These are phyloP conservation scores for Drosophila burlai DNA, from an alignment of 1,140 invertebrate genomes.

Conservation along the genomic window DNA sequence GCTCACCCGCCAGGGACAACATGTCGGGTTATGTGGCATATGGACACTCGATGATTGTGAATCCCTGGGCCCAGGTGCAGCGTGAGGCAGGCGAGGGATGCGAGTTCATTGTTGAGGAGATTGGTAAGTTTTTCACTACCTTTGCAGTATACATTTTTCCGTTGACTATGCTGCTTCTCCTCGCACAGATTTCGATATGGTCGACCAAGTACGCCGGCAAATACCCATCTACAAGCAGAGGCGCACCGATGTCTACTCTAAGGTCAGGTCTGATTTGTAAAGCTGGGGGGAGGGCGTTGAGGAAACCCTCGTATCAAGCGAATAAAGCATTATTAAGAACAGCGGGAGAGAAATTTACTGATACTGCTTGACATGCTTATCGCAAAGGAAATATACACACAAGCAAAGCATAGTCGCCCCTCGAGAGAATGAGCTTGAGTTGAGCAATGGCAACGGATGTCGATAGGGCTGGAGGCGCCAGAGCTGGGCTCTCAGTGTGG, in stretches of 20 bases:
- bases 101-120: conserved; percentile 90
- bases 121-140: conserved; percentile 85
- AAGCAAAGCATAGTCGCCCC: not conserved
- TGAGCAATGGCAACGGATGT: conserved; percentile 15
- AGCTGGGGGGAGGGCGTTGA: not conserved
- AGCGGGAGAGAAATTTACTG: conserved; percentile 65
- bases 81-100: conserved; percentile 90
- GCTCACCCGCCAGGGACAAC: conserved; percentile 91
- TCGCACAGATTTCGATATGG: conserved; percentile 89
- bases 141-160: too few relatives aligned
- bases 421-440: not conserved
- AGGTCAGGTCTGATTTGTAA: conserved; percentile 27
- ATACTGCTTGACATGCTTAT: conserved; percentile 62
- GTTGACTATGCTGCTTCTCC: conserved; percentile 11
- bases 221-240: conserved; percentile 92
- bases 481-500: conserved; percentile 39
- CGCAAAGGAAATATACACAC: conserved; percentile 22
- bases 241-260: conserved; percentile 91
- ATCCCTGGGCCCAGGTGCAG: conserved; percentile 95
- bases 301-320: conserved; percentile 5
- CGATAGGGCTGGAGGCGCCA: conserved; percentile 21
- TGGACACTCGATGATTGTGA: conserved; percentile 94
- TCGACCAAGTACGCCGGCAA: conserved; percentile 91
- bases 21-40: conserved; percentile 93
- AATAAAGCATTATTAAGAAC: conserved; percentile 39